Conservation (phyloP, 2,888 invertebrate species). For the Philereme vetulata region DNA sequence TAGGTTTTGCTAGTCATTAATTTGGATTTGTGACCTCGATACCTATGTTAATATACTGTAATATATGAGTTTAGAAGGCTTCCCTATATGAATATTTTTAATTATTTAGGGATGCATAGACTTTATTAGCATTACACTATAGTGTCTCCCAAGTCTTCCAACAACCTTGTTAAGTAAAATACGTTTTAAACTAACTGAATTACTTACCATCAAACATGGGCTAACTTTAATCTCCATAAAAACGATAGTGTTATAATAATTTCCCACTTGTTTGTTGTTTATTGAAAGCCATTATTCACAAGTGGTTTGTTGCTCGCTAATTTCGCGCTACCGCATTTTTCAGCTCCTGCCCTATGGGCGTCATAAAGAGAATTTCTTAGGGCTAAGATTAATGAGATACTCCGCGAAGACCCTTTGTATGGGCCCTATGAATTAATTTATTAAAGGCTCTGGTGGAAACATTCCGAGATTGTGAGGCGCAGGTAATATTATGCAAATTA, state of each 20-base stretch:
- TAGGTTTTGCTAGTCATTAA: not conserved
- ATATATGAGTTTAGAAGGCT: too few relatives aligned
- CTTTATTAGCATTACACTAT: not conserved
- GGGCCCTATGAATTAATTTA: constrained; percentile 53
- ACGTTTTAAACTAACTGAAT: constrained; percentile 1
- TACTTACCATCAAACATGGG: constrained; percentile 2
- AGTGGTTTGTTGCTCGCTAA: constrained; percentile 42
- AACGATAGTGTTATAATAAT: constrained; percentile 34
- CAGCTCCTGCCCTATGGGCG: constrained; percentile 46
- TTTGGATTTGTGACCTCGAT: not conserved
- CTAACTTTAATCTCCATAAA: constrained; percentile 14
- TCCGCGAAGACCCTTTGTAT: constrained; percentile 49
- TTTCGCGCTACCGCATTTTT: constrained; percentile 48
- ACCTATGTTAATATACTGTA: too few relatives aligned
- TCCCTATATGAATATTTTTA: too few relatives aligned
- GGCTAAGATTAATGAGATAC: constrained; percentile 54
- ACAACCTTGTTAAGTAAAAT: constrained; percentile 2
- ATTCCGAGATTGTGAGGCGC: constrained; percentile 34
- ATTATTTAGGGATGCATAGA: too few relatives aligned
- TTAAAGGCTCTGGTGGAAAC: constrained; percentile 36
- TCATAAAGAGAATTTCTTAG: constrained; percentile 54
- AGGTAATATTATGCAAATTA: constrained; percentile 37
- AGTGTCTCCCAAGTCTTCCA: constrained; percentile 1
- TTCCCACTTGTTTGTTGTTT: constrained; percentile 39
- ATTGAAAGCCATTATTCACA: constrained; percentile 39